Base-by-base conservation (phyloP, 1,140 invertebrate species). In the Leptinotarsa lineolata region DNA sequence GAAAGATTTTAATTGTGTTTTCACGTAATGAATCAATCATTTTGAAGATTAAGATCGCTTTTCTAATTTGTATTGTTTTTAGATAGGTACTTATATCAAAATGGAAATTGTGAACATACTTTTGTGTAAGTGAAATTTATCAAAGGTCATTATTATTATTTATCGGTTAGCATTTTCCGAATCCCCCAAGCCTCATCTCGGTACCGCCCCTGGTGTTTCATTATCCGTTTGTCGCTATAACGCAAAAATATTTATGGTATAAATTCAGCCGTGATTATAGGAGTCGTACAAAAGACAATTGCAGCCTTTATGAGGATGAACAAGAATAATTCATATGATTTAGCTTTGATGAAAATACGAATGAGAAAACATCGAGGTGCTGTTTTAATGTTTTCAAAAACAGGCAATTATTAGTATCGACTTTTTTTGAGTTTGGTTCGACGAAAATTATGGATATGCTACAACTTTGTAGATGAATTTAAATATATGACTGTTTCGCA, bases 401-500 rank as follows among this genome's bases (percentile, higher is more conserved):
- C 16, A 13, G 48, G 48, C 48, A 54, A 54, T 54, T 54, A 54
- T 54, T 13, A 54, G 3, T 16, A 54, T 18, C 16, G 16, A 54
- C 1, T 54, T 54, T 54, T 54, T 54, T 46, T 13, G 5, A 6
- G 45, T 46, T 46, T 6, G 45, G 13, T 5, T 54, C 48, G 48
- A 54, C 4, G n/a, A 18, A 54, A 54, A 54, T 54, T 54, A 54
- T 54, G 48, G 48, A 54, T 54, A 54, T 54, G 48, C 48, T 54
- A 2, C 48, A 54, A 54, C 48, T 54, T 54, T 54, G 48, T 54
- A 18, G 15, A 54, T 54, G 48, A 54, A 54, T 54, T 54, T 15
- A 54, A 54, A 54, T 54, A 18, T 54, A 54, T 54, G 48, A 54
- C 48, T 54, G 48, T 54, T 16, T 54, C n/a, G 48, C 48, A 54